Conservation (phyloP, 2,797 vertebrate genomes). For the Limosa lapponica region DNA sequence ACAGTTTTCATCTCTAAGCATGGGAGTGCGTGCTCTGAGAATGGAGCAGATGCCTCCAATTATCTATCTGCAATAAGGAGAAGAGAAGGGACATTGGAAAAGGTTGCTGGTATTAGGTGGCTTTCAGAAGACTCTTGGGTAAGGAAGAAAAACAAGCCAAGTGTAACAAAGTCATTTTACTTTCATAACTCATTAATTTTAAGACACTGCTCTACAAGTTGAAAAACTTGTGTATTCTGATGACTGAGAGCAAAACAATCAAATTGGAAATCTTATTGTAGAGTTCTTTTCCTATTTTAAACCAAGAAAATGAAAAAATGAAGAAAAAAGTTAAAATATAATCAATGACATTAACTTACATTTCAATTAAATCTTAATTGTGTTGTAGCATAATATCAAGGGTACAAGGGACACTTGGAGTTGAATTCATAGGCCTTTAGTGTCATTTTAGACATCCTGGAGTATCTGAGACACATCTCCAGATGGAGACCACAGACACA, state of each 20-base stretch:
- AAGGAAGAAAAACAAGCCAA: background rate
- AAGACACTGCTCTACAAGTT: background rate
- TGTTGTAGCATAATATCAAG: background rate
- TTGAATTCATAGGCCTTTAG: background rate
- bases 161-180: background rate
- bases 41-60: slow-evolving; percentile 37
- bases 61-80: slow-evolving; percentile 12
- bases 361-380: background rate
- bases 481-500: too few relatives aligned
- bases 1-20: slow-evolving; percentile 15
- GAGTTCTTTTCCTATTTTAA: background rate
- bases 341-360: background rate
- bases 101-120: background rate
- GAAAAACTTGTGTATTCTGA: background rate
- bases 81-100: slow-evolving; percentile 3
- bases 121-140: background rate
- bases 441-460: background rate
- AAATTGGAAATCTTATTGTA: background rate
- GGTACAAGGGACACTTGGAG: background rate
- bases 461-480: background rate
- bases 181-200: background rate
- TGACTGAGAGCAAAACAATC: background rate
- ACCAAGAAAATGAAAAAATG: background rate
- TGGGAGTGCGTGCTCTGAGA: background rate
- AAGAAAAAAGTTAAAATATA: background rate